Evolutionary conservation across 2,113 vertebrate genomes (phyloP).

Genomic region (Saguinus imperator): DNA sequence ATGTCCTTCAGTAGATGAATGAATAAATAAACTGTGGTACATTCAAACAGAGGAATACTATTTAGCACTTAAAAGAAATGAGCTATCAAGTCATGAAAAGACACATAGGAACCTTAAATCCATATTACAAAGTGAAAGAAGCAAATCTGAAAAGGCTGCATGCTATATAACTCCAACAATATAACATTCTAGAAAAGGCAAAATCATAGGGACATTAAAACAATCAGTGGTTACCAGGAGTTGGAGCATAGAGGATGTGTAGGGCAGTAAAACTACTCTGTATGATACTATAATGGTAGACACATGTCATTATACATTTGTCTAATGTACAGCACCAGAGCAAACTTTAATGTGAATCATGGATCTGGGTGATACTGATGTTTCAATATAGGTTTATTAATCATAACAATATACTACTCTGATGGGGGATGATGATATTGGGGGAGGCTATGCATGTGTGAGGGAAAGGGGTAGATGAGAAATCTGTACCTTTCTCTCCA

Average conservation of each 20-base stretch:
- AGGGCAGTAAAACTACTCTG: neutral
- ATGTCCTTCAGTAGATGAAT: neutral
- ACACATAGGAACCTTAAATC: neutral
- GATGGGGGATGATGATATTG: neutral
- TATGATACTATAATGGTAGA: neutral
- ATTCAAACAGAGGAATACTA: neutral
- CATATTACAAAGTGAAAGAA: neutral
- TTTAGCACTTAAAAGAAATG: neutral
- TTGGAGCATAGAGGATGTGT: neutral
- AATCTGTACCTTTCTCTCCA: neutral
- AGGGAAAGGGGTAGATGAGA: neutral
- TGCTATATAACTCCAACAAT: neutral
- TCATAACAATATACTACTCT: neutral
- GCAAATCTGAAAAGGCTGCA: neutral
- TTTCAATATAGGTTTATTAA: neutral
- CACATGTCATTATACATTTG: neutral
- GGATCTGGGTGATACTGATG: too few species aligned
- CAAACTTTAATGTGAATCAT: neutral
- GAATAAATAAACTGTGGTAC: neutral
- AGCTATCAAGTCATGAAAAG: neutral
- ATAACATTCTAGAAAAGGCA: neutral
- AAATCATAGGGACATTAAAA: neutral
- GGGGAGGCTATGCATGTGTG: too few species aligned
- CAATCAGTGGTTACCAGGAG: neutral
- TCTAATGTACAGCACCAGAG: neutral